phyloP scores from a whole-genome alignment of 1,140 invertebrate genomes.

The Yoshiicerus persimilis region DNA sequence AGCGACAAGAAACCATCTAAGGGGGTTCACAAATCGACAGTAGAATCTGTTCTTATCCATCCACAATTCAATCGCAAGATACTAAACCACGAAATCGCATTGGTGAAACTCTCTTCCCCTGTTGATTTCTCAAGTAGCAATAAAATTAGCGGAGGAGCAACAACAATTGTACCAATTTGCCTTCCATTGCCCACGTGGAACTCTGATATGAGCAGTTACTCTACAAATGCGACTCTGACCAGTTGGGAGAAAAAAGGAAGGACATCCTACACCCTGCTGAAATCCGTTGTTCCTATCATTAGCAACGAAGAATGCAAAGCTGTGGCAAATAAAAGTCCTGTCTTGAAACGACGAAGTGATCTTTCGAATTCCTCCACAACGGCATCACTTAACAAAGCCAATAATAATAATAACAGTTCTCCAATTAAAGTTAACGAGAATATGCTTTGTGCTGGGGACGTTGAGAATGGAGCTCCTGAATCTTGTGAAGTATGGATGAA shows the following conservation, averaged over 20 bases:
- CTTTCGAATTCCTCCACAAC: background rate
- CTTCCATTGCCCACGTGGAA: conserved; percentile 19
- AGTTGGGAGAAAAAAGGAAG: conserved; percentile 64
- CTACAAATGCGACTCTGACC: background rate
- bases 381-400: background rate
- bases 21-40: conserved; percentile 49
- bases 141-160: background rate
- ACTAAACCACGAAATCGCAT: conserved; percentile 44
- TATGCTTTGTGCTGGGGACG: conserved; percentile 76
- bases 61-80: conserved; percentile 24
- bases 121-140: background rate
- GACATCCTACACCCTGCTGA: conserved; percentile 40
- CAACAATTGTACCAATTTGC: conserved; percentile 7
- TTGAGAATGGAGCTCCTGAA: conserved; percentile 72
- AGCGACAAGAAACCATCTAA: conserved; percentile 46
- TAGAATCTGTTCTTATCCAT: conserved; percentile 36
- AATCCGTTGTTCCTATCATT: conserved; percentile 49
- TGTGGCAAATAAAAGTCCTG: conserved; percentile 48
- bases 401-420: background rate
- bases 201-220: conserved; percentile 49
- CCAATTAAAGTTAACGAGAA: conserved; percentile 36
- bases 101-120: conserved; percentile 19
- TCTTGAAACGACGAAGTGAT: background rate
- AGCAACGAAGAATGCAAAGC: conserved; percentile 40
- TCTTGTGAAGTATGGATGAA: conserved; percentile 69